These are phyloP conservation scores for Semibalanus balanoides DNA, from an alignment of 1,140 invertebrate species.

Conservation along the genomic window DNA sequence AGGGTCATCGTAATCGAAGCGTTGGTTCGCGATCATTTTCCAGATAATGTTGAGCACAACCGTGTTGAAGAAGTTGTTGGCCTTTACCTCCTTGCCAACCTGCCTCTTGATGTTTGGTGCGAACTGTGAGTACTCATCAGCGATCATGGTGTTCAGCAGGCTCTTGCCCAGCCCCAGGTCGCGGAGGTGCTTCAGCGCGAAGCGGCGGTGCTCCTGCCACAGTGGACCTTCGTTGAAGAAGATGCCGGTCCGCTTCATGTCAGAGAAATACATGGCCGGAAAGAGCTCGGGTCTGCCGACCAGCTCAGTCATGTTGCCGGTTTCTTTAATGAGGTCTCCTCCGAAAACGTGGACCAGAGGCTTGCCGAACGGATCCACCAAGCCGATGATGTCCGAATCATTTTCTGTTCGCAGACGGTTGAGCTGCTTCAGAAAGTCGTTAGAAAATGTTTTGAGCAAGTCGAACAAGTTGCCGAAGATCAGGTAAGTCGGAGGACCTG, in stretches of 20 bases:
- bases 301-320: not conserved
- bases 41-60: conserved; percentile 66
- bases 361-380: not conserved
- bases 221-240: conserved; percentile 6
- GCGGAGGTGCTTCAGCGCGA: conserved; percentile 14
- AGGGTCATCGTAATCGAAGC: conserved; percentile 37
- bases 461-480: not conserved
- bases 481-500: not conserved
- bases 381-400: not conserved
- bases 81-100: conserved; percentile 3
- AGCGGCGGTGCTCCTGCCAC: conserved; percentile 13
- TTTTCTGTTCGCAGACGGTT: not conserved
- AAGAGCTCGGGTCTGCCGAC: not conserved
- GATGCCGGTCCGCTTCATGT: conserved; percentile 5
- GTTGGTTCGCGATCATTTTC: conserved; percentile 66
- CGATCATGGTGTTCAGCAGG: conserved; percentile 52
- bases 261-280: not conserved
- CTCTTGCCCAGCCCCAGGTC: conserved; percentile 55
- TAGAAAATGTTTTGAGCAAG: not conserved
- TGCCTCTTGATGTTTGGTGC: conserved; percentile 7
- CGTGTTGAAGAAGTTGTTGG: conserved; percentile 26
- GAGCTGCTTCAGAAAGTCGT: not conserved
- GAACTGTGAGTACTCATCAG: conserved; percentile 48
- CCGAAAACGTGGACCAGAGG: not conserved
- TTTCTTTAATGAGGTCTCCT: not conserved